phyloP scores from a whole-genome alignment of 2,113 vertebrate genomes.

The Poicephalus meyeri region DNA sequence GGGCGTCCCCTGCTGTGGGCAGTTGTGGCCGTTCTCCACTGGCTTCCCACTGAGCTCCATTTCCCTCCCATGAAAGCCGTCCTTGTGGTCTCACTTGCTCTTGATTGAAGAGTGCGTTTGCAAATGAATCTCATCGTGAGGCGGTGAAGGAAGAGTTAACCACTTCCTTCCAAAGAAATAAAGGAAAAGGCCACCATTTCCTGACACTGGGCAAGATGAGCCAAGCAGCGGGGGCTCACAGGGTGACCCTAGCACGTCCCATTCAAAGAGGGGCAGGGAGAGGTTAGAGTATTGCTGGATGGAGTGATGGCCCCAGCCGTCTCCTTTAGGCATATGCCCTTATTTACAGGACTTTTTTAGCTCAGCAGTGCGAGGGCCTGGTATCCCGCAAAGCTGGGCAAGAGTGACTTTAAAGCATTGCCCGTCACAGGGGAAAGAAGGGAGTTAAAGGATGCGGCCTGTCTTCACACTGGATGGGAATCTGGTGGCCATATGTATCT shows the following conservation, averaged over 20 bases:
- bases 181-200: background rate
- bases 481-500: slow-evolving; percentile 80
- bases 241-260: background rate
- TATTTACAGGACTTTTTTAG: background rate
- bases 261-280: slow-evolving; percentile 13
- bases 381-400: background rate
- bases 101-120: slow-evolving; percentile 63
- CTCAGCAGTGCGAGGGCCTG: background rate
- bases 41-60: background rate
- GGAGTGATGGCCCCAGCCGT: background rate
- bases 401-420: slow-evolving; percentile 60
- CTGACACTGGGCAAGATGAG: background rate
- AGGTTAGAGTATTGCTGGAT: background rate
- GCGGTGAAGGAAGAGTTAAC: slow-evolving; percentile 52
- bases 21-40: accelerated
- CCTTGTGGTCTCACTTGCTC: slow-evolving; percentile 60
- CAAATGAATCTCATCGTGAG: background rate
- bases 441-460: slow-evolving; percentile 67
- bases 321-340: background rate
- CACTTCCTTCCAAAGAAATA: slow-evolving; percentile 37
- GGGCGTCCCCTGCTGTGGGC: background rate
- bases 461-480: slow-evolving; percentile 62
- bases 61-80: slow-evolving; percentile 21
- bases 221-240: accelerated
- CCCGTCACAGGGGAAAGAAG: slow-evolving; percentile 46